Percentiles rank a stretch among this genome's conserved stretches.
These are phyloP conservation scores for Tupaia chinensis DNA, from an alignment of 2,113 vertebrate genomes.

Conservation along the genomic window DNA sequence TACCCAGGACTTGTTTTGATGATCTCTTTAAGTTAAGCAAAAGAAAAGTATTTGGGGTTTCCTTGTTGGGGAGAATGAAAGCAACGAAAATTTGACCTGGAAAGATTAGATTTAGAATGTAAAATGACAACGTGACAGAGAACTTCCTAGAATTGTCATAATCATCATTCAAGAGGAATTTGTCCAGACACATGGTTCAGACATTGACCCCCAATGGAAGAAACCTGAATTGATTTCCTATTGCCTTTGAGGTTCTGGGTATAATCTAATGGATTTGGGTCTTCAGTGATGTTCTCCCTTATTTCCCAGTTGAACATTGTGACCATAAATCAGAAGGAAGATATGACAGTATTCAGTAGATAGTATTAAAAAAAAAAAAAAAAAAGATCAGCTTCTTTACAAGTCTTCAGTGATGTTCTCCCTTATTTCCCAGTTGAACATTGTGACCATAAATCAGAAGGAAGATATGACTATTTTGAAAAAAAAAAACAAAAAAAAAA, in stretches of 20 bases:
- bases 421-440: background rate
- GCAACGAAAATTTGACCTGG: background rate
- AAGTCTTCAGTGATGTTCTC: background rate
- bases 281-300: background rate
- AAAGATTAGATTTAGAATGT: background rate
- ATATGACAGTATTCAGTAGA: background rate
- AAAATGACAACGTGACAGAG: background rate
- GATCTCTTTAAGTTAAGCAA: background rate
- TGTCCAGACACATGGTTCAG: background rate
- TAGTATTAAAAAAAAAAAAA: background rate
- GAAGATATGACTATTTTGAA: background rate
- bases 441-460: background rate
- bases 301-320: background rate
- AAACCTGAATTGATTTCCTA: background rate
- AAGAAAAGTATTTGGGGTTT: background rate
- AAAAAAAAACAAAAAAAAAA: slow-evolving; percentile 9
- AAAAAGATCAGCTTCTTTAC: background rate
- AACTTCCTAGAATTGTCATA: background rate
- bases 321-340: background rate
- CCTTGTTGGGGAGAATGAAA: background rate
- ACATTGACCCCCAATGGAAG: background rate
- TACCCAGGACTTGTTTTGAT: background rate
- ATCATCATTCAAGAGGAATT: background rate
- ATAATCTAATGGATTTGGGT: background rate
- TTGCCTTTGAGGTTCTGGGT: background rate